These are phyloP conservation scores for Meloidogyne chitwoodi DNA, from an alignment of 1,140 invertebrate species.

Conservation along the genomic window DNA sequence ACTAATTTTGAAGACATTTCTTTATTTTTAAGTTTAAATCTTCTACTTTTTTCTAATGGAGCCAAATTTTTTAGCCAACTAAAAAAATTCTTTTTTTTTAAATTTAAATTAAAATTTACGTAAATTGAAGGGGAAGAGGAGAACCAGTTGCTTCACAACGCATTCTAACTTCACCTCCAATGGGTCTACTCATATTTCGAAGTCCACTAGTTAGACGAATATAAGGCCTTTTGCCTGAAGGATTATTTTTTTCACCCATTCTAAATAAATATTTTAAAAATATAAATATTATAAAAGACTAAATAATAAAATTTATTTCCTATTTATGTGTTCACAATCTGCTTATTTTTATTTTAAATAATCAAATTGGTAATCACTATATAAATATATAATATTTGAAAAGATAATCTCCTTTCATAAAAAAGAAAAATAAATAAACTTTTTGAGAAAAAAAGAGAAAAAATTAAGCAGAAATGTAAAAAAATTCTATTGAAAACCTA, in stretches of 20 bases:
- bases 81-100: conserved; percentile 6
- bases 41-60: conserved; percentile 51
- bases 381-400: too few species aligned
- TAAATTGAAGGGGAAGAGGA: conserved; percentile 51
- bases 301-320: too few species aligned
- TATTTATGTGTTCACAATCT: too few species aligned
- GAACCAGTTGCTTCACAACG: conserved; percentile 57
- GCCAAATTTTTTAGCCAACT: conserved; percentile 59
- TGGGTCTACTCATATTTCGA: conserved; percentile 51
- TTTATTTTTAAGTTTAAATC: conserved; percentile 42
- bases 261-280: conserved; percentile 45
- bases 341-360: not conserved
- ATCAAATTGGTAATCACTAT: too few species aligned
- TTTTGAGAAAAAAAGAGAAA: too few species aligned
- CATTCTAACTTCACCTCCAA: conserved; percentile 53
- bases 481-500: too few species aligned
- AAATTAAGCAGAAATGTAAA: too few species aligned
- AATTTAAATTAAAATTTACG: conserved; percentile 33
- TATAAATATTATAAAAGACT: not conserved
- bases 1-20: conserved; percentile 55
- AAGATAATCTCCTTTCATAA: too few species aligned
- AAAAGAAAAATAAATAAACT: too few species aligned
- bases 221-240: conserved; percentile 49
- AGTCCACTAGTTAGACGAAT: conserved; percentile 51
- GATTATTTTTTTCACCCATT: conserved; percentile 50